Conservation (phyloP, 2,797 vertebrate species). For the Molossus alvarezi region DNA sequence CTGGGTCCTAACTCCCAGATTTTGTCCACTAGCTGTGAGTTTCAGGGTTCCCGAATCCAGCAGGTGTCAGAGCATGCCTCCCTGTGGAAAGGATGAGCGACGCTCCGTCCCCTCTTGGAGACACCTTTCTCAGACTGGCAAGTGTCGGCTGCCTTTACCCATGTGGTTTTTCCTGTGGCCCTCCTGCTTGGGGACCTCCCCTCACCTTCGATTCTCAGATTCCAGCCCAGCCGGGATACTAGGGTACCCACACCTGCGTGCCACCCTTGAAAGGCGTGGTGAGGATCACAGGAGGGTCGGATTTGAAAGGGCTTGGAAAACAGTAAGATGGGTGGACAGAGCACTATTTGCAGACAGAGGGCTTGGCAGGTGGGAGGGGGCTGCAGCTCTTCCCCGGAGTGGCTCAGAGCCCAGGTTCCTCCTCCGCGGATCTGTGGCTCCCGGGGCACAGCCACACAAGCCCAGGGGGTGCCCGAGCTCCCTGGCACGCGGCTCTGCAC, state of each 20-base stretch:
- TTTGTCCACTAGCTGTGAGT: neutral
- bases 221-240: rapidly evolving
- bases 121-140: neutral
- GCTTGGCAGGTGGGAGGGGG: rapidly evolving
- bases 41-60: neutral
- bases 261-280: rapidly evolving
- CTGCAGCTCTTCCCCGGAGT: rapidly evolving
- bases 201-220: neutral
- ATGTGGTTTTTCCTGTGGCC: neutral
- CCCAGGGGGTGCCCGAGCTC: neutral
- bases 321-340: neutral
- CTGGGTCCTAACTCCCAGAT: rapidly evolving
- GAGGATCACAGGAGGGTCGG: neutral
- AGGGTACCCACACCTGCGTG: neutral
- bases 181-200: rapidly evolving
- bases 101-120: neutral
- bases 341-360: rapidly evolving
- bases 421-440: neutral
- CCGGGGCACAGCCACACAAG: rapidly evolving
- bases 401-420: rapidly evolving
- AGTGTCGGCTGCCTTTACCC: neutral
- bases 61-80: neutral
- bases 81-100: neutral
- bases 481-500: neutral
- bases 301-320: neutral